These are phyloP conservation scores for Psephotus haematonotus DNA, from an alignment of 2,113 vertebrate species.

Conservation along the genomic window DNA sequence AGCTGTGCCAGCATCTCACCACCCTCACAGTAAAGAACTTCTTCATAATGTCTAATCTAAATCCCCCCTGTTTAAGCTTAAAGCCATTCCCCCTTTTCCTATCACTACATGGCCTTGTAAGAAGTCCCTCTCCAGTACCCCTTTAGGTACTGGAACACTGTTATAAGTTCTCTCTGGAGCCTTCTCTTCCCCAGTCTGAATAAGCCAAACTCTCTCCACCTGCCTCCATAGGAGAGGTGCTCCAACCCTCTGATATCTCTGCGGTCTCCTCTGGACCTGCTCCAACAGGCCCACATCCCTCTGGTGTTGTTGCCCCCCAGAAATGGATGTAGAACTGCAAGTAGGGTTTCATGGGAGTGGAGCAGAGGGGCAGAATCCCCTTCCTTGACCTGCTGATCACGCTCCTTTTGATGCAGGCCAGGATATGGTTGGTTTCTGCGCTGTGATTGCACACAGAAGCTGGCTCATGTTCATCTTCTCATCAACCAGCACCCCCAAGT, in stretches of 20 bases:
- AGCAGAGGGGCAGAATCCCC: neutral
- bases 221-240: neutral
- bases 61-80: neutral
- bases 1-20: neutral
- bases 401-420: neutral
- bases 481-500: neutral
- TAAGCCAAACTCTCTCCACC: neutral
- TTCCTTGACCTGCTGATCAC: neutral
- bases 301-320: neutral
- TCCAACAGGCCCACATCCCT: neutral
- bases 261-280: neutral
- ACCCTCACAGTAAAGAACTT: neutral
- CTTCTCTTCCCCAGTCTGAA: neutral
- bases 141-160: neutral
- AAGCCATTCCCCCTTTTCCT: neutral
- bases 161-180: neutral
- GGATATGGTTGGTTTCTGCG: neutral
- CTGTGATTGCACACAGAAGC: too few relatives aligned
- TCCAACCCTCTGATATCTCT: neutral
- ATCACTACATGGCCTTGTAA: neutral
- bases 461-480: neutral
- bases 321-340: neutral
- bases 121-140: neutral
- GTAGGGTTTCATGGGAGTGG: neutral
- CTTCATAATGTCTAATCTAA: neutral